phyloP scores from a whole-genome alignment of 2,888 invertebrate species.

The Lepidonotus clava region DNA sequence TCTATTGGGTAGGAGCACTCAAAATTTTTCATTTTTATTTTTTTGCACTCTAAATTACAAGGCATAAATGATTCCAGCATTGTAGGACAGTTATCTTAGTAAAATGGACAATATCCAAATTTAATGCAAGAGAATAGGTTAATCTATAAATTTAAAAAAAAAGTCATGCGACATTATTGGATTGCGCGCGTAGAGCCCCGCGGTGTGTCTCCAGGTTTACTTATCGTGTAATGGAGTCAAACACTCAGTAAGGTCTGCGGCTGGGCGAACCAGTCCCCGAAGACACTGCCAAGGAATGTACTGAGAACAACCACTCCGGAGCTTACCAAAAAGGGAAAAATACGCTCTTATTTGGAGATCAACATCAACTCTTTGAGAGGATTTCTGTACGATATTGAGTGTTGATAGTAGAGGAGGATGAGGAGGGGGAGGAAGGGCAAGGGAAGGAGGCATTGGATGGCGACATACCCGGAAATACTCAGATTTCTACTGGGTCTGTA shows the following conservation, averaged over 20 bases:
- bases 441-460: conserved; percentile 1
- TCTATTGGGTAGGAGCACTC: too few species aligned
- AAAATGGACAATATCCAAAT: too few species aligned
- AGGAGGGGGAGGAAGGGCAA: neutral
- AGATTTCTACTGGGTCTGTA: conserved; percentile 14
- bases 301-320: neutral
- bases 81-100: too few species aligned
- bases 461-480: neutral
- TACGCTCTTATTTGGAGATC: neutral
- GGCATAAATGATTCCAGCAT: too few species aligned
- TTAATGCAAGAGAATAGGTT: too few species aligned
- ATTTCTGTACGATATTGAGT: too few species aligned
- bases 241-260: neutral
- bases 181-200: too few species aligned
- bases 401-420: neutral
- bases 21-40: too few species aligned
- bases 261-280: neutral
- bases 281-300: neutral
- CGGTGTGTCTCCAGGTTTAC: too few species aligned
- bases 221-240: neutral
- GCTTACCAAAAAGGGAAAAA: neutral
- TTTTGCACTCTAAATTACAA: too few species aligned
- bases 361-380: neutral
- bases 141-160: too few species aligned
- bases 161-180: too few species aligned